Percentiles rank a stretch among this genome's conserved stretches.
phyloP scores from a whole-genome alignment of 1,140 invertebrate species.

The Antheraea pernyi region DNA sequence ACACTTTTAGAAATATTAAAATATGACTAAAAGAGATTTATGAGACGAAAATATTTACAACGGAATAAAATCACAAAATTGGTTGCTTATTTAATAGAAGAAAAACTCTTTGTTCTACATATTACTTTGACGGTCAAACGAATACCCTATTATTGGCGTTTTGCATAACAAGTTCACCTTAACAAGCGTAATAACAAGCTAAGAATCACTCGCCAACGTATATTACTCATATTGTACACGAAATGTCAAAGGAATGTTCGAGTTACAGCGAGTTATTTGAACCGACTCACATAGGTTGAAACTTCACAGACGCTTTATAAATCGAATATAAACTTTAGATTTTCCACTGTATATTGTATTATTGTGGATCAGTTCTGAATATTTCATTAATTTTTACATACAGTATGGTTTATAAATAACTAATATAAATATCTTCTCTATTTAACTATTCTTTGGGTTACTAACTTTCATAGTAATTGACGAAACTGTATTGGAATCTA shows the following conservation, averaged over 20 bases:
- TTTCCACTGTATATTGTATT: background rate
- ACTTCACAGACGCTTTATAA: constrained; percentile 1
- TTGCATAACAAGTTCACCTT: background rate
- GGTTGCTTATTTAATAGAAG: too few species aligned
- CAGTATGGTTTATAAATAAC: too few species aligned
- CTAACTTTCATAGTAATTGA: too few species aligned
- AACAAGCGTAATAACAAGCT: background rate
- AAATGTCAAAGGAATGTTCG: constrained; percentile 2
- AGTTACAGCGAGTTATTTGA: background rate
- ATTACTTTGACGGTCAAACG: background rate
- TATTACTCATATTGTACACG: background rate
- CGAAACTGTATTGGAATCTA: too few species aligned
- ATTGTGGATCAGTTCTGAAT: background rate
- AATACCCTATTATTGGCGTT: background rate
- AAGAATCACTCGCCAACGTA: background rate
- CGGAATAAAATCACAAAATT: too few species aligned
- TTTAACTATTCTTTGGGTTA: too few species aligned
- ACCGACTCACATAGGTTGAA: background rate
- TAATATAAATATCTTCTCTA: too few species aligned
- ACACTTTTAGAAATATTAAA: too few species aligned
- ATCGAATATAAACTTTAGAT: background rate
- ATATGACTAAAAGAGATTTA: too few species aligned
- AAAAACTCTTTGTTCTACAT: background rate
- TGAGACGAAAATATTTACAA: too few species aligned
- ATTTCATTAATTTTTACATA: too few species aligned